These are phyloP conservation scores for Pristionchus fissidentatus DNA, from an alignment of 2,888 invertebrate species.

Conservation along the genomic window DNA sequence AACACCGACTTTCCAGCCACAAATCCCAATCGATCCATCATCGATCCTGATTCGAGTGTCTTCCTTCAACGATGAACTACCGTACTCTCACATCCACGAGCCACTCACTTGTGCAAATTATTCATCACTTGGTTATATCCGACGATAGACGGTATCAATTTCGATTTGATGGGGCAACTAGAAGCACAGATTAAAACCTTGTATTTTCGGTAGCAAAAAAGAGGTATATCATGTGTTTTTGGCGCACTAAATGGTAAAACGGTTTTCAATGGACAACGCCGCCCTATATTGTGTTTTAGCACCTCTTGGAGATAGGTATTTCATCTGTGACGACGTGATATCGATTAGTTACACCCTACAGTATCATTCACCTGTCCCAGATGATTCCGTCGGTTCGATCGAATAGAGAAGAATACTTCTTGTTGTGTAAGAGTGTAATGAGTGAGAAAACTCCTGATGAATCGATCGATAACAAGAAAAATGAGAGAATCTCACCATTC, in stretches of 20 bases:
- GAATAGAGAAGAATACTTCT: conserved; percentile 21
- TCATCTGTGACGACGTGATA: too few relatives aligned
- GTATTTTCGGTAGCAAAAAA: too few relatives aligned
- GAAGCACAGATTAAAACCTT: too few relatives aligned
- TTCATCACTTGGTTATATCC: conserved; percentile 44
- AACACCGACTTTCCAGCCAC: conserved; percentile 5
- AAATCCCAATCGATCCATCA: background rate
- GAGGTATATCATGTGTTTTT: background rate
- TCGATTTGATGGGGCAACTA: conserved; percentile 25
- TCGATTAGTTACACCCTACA: background rate
- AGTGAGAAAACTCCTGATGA: conserved; percentile 4
- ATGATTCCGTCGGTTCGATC: conserved; percentile 12
- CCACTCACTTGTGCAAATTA: conserved; percentile 7
- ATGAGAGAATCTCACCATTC: conserved; percentile 27
- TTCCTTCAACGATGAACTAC: background rate
- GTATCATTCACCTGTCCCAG: conserved; percentile 30
- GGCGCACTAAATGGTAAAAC: too few relatives aligned
- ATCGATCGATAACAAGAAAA: background rate
- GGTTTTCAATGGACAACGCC: background rate
- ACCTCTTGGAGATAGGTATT: too few relatives aligned
- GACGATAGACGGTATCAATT: conserved; percentile 13
- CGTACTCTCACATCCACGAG: too few relatives aligned
- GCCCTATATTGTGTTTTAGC: too few relatives aligned
- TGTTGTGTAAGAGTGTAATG: conserved; percentile 3
- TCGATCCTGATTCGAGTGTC: background rate